These are phyloP conservation scores for Drosophila formosana DNA, from an alignment of 2,888 invertebrate species.

Conservation along the genomic window DNA sequence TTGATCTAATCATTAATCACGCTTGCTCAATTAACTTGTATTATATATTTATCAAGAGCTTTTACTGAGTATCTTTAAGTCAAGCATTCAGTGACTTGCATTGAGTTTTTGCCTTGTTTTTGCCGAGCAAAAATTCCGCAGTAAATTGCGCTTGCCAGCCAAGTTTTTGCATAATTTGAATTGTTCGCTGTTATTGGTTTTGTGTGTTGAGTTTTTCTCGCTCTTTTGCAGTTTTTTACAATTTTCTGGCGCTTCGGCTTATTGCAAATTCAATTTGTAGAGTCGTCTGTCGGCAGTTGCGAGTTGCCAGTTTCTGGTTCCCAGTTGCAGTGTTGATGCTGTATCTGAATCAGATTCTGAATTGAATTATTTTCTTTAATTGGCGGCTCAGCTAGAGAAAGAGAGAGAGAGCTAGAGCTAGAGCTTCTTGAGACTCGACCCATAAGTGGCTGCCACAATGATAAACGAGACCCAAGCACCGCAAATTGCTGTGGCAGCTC, in stretches of 20 bases:
- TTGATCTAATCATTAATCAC: no score
- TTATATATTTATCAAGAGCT: background rate
- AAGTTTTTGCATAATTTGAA: slow-evolving; percentile 72
- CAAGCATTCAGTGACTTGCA: no score
- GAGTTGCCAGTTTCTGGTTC: background rate
- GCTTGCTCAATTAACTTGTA: background rate
- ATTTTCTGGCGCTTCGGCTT: slow-evolving; percentile 37
- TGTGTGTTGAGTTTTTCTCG: slow-evolving; percentile 39
- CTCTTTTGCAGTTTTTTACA: slow-evolving; percentile 26
- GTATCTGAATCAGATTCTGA: slow-evolving; percentile 27
- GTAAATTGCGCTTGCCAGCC: slow-evolving; percentile 65
- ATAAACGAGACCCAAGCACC: slow-evolving; percentile 25
- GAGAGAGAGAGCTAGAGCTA: background rate
- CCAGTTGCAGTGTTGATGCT: slow-evolving; percentile 8
- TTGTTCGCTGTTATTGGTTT: slow-evolving; percentile 72
- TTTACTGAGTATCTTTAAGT: slow-evolving; percentile 20
- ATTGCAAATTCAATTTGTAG: slow-evolving; percentile 61
- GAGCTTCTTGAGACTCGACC: background rate
- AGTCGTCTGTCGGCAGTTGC: slow-evolving; percentile 9
- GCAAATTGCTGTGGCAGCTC: slow-evolving; percentile 33
- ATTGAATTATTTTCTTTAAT: slow-evolving; percentile 57
- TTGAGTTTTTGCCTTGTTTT: slow-evolving; percentile 27
- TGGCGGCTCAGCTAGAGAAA: slow-evolving; percentile 14
- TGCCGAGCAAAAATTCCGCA: slow-evolving; percentile 52
- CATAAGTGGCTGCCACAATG: slow-evolving; percentile 40